Conservation (phyloP, 2,113 vertebrate species). For the Glaucomys volans region DNA sequence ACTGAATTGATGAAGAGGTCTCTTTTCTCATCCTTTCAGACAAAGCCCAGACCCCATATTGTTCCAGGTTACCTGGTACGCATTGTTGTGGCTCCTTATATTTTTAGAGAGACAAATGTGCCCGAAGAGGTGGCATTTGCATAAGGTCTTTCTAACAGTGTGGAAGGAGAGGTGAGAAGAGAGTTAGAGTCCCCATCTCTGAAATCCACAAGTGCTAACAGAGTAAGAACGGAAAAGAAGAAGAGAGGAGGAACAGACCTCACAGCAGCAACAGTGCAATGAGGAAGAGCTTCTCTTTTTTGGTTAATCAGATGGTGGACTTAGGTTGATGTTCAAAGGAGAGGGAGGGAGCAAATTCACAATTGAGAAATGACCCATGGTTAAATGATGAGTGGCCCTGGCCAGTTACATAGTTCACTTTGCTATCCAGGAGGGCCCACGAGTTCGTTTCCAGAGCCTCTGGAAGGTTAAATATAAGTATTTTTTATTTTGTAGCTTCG, state of each 20-base stretch:
- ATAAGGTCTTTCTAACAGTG: background rate
- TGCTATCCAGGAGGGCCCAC: background rate
- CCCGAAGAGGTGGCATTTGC: background rate
- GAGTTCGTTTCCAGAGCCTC: background rate
- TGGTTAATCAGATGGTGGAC: background rate
- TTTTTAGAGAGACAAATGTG: background rate
- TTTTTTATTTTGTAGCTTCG: background rate
- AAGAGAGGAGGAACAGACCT: background rate
- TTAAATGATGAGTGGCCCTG: background rate
- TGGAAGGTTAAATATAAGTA: background rate
- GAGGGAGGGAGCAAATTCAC: background rate
- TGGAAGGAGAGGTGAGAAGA: background rate
- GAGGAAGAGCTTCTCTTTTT: background rate
- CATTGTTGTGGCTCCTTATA: background rate
- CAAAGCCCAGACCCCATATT: background rate
- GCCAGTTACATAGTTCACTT: background rate
- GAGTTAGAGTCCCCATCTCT: rapidly evolving
- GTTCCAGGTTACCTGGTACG: background rate
- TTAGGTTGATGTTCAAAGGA: background rate
- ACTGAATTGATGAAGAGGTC: too few relatives aligned
- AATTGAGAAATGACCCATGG: background rate
- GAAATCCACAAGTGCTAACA: background rate
- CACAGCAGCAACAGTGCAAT: background rate
- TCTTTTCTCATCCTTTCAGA: background rate
- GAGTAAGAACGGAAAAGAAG: background rate